Evolutionary conservation across 2,888 invertebrate species (phyloP).

Genomic region (Morpho helenor): DNA sequence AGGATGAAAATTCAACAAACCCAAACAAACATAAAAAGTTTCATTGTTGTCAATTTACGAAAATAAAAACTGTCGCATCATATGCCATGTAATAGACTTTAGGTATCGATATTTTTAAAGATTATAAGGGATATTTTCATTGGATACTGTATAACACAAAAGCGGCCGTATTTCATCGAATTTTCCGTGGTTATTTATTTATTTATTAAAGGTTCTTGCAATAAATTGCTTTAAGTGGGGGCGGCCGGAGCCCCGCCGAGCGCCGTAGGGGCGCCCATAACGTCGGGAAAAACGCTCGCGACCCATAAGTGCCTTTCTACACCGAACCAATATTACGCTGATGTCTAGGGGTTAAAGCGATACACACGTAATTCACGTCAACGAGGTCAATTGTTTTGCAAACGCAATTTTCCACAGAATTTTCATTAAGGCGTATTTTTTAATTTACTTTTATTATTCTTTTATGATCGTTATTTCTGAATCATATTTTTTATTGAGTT

Average conservation of each 20-base stretch:
- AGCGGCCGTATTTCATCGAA: slow-evolving; percentile 72
- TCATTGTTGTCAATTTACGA: too few relatives aligned
- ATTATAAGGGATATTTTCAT: slow-evolving; percentile 1
- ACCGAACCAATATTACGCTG: slow-evolving; percentile 53
- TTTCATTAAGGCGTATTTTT: slow-evolving; percentile 5
- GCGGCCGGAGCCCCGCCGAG: slow-evolving; percentile 67
- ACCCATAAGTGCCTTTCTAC: slow-evolving; percentile 74
- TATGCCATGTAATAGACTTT: too few relatives aligned
- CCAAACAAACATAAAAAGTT: too few relatives aligned
- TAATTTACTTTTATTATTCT: not conserved
- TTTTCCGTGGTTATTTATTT: slow-evolving; percentile 76
- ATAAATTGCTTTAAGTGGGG: slow-evolving; percentile 79
- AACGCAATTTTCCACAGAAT: slow-evolving; percentile 17
- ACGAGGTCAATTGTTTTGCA: slow-evolving; percentile 29
- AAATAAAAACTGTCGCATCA: too few relatives aligned
- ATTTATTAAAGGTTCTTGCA: slow-evolving; percentile 76
- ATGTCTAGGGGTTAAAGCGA: slow-evolving; percentile 38
- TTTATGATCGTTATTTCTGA: too few relatives aligned
- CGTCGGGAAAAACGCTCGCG: slow-evolving; percentile 67
- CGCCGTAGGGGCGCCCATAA: slow-evolving; percentile 70
- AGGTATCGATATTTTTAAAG: too few relatives aligned
- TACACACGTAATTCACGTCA: slow-evolving; percentile 32
- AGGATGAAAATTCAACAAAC: too few relatives aligned
- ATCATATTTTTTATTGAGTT: too few relatives aligned
- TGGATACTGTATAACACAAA: slow-evolving; percentile 33